Base-by-base conservation (phyloP, 2,797 vertebrate species). In the Dendrocincla fuliginosa region DNA sequence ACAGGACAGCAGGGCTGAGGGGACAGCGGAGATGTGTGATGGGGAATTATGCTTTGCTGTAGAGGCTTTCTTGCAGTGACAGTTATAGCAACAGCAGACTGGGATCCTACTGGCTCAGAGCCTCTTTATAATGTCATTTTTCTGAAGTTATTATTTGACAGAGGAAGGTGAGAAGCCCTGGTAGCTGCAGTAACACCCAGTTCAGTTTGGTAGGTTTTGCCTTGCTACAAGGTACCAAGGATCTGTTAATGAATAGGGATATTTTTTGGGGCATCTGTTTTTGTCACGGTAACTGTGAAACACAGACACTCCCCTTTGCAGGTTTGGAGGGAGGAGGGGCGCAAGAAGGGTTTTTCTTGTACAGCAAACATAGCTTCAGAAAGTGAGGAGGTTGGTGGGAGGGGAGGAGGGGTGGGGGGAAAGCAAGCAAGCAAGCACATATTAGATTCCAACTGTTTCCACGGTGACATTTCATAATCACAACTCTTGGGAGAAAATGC, bases 391-490 rank as follows among this genome's bases (percentile, higher is more conserved):
- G 93, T 76, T 87, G 91, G 83, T 86, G 89, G 90, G 94, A 90
- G 85, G 84, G 85, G 69, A 93, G 46, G 33, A 63, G 63, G 41
- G 60, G 61, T 59, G 69, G 49, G 78, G 80, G 56, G 50, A 86
- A 68, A 90, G 84, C 52, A 6, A 86, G 84, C 52, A 6, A 86
- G 91, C 74, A 86, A 88, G 94, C 60, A 90, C 70, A 86, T 67
- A 93, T 97, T 97, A 94, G 92, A 91, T 95, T 97, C 96, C 95
- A 97, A 97, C 96, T 94, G 97, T 98, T 98, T 97, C 97, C 98
- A 98, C 94, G 73, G 97, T 97, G 98, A 98, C 96, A 97, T 97
- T 98, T 98, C 95, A 94, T 97, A 98, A 98, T 97, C 96, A 95
- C 93, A 97, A 95, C 67, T 74, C 96, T 91, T 96, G 86, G 81